Base-by-base conservation (phyloP, 2,888 invertebrate species). In the Lasioglossum villosulum region DNA sequence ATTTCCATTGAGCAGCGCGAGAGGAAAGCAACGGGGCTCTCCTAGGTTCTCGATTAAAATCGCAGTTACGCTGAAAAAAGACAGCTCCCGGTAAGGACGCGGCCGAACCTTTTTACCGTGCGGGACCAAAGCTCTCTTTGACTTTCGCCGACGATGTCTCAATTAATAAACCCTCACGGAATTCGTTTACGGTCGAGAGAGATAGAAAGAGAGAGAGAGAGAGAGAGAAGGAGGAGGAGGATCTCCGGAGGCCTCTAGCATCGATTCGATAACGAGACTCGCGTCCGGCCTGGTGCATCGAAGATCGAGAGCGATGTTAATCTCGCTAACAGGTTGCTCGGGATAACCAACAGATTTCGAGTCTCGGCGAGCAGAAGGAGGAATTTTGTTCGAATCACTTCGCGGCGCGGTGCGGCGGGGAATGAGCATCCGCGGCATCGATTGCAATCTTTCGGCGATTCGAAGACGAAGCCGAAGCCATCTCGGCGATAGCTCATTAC, bases 1-100 rank as follows among this genome's bases (percentile, higher is more conserved):
- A 90, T 85, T 87, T 85, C 83, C 83, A 80, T 76, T 74, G 48
- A 56, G 71, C 78, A 52, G 42, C 80, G 42, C 39, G 30, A 30
- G n/a, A 23, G 37, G 16, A 63, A 27, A 56, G 48, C 16, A 56
- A 12, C 56, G 37, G n/a, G 14, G 56, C 37, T 16, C n/a, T 27
- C 23, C 19, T 39, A 14, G 78, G 48, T 81, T 81, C 34, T 34
- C 82, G 76, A 87, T 89, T 86, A 80, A 81, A 80, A 76, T 80
- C 75, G 70, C 74, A 56, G 72, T 82, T 77, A 34, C 72, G 80
- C 63, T n/a, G 76, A 83, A 66, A 84, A 87, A 66, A 82, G 66
- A 30, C 63, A 63, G 63, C 63, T 30, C 45, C 16, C 63, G 63
- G 16, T 30, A 63, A 34, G 30, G 63, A 63, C 63, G 19, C 63